These are phyloP conservation scores for Tupaia tana DNA, from an alignment of 2,113 vertebrate species.

Conservation along the genomic window DNA sequence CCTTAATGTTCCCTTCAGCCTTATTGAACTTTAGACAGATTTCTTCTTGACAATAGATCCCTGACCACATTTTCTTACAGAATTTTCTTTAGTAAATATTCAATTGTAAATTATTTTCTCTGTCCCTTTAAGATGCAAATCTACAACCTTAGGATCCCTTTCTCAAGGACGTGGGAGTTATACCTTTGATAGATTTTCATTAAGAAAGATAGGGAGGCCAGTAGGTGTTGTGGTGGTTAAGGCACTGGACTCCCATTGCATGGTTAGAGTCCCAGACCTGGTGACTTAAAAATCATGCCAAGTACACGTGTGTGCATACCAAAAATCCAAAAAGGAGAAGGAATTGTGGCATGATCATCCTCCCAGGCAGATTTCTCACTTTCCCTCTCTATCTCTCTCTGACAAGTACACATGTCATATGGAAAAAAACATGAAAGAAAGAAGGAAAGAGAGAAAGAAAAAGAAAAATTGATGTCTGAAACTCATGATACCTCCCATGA, in stretches of 20 bases:
- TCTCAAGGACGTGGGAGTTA: not conserved
- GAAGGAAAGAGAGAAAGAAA: slow-evolving; percentile 53
- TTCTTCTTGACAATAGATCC: not conserved
- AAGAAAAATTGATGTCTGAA: not conserved
- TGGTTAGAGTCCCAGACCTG: no score
- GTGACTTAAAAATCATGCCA: no score
- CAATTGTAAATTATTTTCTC: not conserved
- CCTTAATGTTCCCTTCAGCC: not conserved
- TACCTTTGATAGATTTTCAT: slow-evolving; percentile 52
- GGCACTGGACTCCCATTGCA: no score
- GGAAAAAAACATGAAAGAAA: not conserved
- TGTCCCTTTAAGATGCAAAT: slow-evolving; percentile 37
- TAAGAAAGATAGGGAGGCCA: not conserved
- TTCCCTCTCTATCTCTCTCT: no score
- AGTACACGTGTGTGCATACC: no score
- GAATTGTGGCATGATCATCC: no score
- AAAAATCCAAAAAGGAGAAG: no score
- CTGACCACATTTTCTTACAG: not conserved
- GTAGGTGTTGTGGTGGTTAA: no score
- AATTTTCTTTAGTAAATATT: slow-evolving; percentile 45
- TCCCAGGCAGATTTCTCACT: no score
- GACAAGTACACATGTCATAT: no score
- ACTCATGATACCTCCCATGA: not conserved
- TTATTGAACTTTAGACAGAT: slow-evolving; percentile 30
- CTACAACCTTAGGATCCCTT: slow-evolving; percentile 1